A percentile compares a stretch with the other conserved stretches of the same genome.
These are phyloP conservation scores for Brachionus sp. DNA, from an alignment of 1,140 invertebrate genomes.

Conservation along the genomic window DNA sequence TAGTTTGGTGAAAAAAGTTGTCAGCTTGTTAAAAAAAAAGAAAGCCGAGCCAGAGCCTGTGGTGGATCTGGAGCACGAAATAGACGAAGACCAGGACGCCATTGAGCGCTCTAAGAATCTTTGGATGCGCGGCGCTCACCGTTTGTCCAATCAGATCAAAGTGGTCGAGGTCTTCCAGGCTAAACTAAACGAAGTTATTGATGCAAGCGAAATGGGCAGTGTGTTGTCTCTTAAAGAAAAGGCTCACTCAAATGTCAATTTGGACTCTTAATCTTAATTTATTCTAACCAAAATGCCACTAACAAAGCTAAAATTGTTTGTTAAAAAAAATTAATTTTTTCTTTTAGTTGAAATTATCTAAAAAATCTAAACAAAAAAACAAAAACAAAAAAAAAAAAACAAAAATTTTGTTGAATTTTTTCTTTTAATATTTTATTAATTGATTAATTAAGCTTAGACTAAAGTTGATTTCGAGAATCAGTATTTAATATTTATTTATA, in stretches of 20 bases:
- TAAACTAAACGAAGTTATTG: conserved; percentile 40
- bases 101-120: not conserved
- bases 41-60: not conserved
- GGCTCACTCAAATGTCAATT: not conserved
- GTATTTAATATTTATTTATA: not conserved
- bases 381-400: not conserved
- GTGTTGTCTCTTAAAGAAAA: conserved; percentile 9
- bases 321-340: not conserved
- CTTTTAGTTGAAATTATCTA: not conserved
- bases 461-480: not conserved
- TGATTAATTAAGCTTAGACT: not conserved
- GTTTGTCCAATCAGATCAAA: conserved; percentile 13
- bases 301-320: not conserved
- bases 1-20: not conserved
- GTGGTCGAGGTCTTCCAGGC: conserved; percentile 25
- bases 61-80: not conserved
- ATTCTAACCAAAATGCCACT: not conserved
- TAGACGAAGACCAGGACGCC: not conserved
- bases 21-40: not conserved
- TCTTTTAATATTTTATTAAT: no score
- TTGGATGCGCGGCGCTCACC: conserved; percentile 16
- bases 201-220: conserved; percentile 21
- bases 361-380: not conserved
- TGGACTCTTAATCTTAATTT: not conserved
- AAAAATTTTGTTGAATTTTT: not conserved